Evolutionary conservation across 2,797 vertebrate genomes (phyloP), one percentile per base, ranked within the genome.

Genomic region (Thunnus albacares): DNA sequence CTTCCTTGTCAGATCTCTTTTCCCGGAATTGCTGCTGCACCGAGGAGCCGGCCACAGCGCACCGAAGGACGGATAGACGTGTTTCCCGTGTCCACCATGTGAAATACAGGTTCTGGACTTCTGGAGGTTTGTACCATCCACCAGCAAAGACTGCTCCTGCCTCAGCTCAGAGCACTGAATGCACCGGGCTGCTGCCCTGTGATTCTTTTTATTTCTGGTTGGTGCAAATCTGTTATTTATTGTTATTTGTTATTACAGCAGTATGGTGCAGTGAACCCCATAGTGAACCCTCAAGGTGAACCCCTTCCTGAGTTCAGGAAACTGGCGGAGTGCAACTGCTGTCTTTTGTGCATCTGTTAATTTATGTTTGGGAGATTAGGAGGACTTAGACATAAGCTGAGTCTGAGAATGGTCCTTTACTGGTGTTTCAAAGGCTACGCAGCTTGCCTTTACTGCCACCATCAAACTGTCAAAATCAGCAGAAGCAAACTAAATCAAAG

Each of bases 101-200:
- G 84, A 91, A 13, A 92, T 89, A 90, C 88, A 71, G 77, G 83
- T 89, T 79, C 35, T 49, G 83, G 80, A 79, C 81, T 71, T 67
- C 49, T 5, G 88, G 88, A 89, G 67, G 28, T 89, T 77, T 49
- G 72, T 63, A 55, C 71, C 79, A 77, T 68, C 86, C 73, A 6
- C 3, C 64, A 18, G 22, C 74, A 51, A 51, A 60, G 75, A 81
- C 79, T 75, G 72, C 63, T 55, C 83, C 28, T 51, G 43, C 80
- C 77, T 52, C 66, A 0, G 14, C 73, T 58, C 24, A 20, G 64
- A 20, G 56, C 80, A 63, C 22, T 33, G 49, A 33, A 28, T 28
- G 28, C 28, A 3, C 13, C 52, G 0, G 60, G 60, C 71, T 56
- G 17, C 67, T 26, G 28, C 28, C 28, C 79, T 65, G 75, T 71